A percentile compares a stretch with the other conserved stretches of the same genome.
Conservation (phyloP, 2,888 invertebrate genomes). For the Mechanitis mazaeus region DNA sequence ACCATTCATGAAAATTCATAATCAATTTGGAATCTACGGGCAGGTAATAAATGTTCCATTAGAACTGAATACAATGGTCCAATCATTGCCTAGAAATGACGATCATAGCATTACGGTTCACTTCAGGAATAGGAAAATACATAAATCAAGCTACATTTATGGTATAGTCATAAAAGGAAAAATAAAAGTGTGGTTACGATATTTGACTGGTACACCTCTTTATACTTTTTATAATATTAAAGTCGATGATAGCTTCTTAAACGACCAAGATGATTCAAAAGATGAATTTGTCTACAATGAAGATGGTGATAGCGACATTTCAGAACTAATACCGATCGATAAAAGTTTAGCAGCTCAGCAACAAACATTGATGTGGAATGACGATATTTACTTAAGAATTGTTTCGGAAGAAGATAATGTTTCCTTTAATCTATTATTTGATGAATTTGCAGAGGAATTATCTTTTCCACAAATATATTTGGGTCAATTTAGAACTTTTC, state of each 20-base stretch:
- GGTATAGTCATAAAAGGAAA: slow-evolving; percentile 30
- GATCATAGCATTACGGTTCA: slow-evolving; percentile 33
- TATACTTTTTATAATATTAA: slow-evolving; percentile 30
- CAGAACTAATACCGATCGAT: background rate
- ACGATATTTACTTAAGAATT: slow-evolving; percentile 15
- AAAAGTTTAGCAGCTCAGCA: slow-evolving; percentile 23
- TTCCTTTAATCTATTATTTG: slow-evolving; percentile 20
- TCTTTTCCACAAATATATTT: slow-evolving; percentile 38
- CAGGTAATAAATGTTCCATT: slow-evolving; percentile 41
- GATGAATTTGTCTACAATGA: too few species aligned
- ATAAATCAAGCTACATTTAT: slow-evolving; percentile 32
- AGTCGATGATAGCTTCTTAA: slow-evolving; percentile 21
- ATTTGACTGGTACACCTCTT: slow-evolving; percentile 33
- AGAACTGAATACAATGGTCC: slow-evolving; percentile 36
- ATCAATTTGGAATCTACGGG: slow-evolving; percentile 35
- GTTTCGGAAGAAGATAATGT: slow-evolving; percentile 15
- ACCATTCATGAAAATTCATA: slow-evolving; percentile 39
- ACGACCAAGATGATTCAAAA: too few species aligned
- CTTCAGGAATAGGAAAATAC: slow-evolving; percentile 29
- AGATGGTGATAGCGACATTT: background rate
- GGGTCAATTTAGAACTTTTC: slow-evolving; percentile 36
- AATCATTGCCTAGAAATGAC: slow-evolving; percentile 34
- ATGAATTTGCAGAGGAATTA: slow-evolving; percentile 28
- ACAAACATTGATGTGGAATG: slow-evolving; percentile 23
- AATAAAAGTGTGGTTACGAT: slow-evolving; percentile 34